Base-by-base conservation (phyloP, 2,888 invertebrate genomes). In the Carpatolechia fugitivella region DNA sequence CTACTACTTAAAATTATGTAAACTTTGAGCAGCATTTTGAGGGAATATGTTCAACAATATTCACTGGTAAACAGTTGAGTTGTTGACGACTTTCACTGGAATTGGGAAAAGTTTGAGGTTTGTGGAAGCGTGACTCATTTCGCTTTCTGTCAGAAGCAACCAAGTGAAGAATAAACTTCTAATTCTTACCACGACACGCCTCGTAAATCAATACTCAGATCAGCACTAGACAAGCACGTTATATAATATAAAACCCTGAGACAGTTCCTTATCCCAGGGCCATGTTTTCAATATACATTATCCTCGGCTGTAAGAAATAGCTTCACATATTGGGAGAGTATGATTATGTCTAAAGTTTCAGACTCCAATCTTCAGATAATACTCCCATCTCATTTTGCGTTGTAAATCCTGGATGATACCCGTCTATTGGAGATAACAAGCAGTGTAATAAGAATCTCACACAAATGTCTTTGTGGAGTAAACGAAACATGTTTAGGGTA, bases 141-240 rank as follows among this genome's bases (percentile, higher is more conserved):
- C 58, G 56, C 55, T 61, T 62, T 63, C 60, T 56, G 53, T 59
- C 57, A 60, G 52, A 56, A 53, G 52, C 60, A 62, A 53, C 57
- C 56, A 58, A 62, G 59, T 60, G 61, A 60, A 57, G 60, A 63
- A 62, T 65, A 60, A 56, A 57, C 56, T 63, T 60, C 51, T 57
- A 50, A 60, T 35, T 50, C 49, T 24, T 14, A 20, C n/a, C 44
- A 35, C 49, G 35, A 16, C 7, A 41, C n/a, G 10, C 8, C 52
- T 33, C 46, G 36, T 47, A 46, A 53, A 53, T 46, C 46, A 53
- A 33, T 35, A 44, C 41, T 41, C 24, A 7, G 13, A 5, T 10
- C 14, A 16, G 38, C 46, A 40, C 36, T 6, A 40, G 48, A 29
- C 36, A 13, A n/a, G n/a, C n/a, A n/a, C n/a, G n/a, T 10, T 38